Conservation (phyloP, 2,888 invertebrate species). For the Yponomeuta malinellus region DNA sequence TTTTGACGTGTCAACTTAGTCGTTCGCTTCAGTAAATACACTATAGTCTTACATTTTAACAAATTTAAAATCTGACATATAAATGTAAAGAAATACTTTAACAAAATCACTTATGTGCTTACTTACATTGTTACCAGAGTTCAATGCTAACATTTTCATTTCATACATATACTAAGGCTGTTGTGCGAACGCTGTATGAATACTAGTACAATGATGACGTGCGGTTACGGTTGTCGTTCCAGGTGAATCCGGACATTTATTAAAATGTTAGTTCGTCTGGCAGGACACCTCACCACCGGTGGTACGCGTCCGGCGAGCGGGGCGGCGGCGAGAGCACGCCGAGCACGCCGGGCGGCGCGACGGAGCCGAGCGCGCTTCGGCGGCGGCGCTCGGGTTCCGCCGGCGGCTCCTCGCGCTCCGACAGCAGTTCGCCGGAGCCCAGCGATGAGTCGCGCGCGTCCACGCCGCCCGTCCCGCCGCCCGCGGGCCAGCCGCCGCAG, state of each 20-base stretch:
- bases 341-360: slow-evolving; percentile 64
- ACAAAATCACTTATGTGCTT: too few relatives aligned
- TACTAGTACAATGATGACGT: neutral
- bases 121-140: too few relatives aligned
- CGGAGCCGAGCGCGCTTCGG: slow-evolving; percentile 57
- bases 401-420: slow-evolving; percentile 62
- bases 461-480: slow-evolving; percentile 48
- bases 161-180: too few relatives aligned
- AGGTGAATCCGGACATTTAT: neutral
- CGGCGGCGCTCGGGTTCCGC: slow-evolving; percentile 72
- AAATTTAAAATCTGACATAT: too few relatives aligned
- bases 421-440: slow-evolving; percentile 76
- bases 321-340: slow-evolving; percentile 50
- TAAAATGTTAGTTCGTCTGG: neutral
- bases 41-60: too few relatives aligned
- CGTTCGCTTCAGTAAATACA: too few relatives aligned
- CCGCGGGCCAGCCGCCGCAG: slow-evolving; percentile 40
- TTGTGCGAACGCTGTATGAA: too few relatives aligned
- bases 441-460: slow-evolving; percentile 77
- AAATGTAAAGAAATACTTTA: too few relatives aligned
- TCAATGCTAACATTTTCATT: too few relatives aligned
- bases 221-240: neutral
- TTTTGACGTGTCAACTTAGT: too few relatives aligned
- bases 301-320: slow-evolving; percentile 57
- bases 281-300: slow-evolving; percentile 29